Base-by-base conservation (phyloP, 2,888 invertebrate species). In the Ectemnius cavifrons region DNA sequence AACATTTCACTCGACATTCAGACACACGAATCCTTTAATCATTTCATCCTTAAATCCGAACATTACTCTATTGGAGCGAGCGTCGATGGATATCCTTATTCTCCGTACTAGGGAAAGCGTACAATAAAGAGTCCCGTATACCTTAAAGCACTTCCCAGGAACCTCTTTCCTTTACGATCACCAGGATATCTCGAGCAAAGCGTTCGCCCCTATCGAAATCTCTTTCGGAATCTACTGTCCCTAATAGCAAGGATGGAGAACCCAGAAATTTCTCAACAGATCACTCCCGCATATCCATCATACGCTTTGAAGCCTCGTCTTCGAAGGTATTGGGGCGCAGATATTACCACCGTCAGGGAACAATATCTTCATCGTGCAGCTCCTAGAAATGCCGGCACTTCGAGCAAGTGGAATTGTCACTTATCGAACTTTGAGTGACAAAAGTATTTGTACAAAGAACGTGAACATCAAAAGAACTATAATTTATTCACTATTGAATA, bases 61-160 rank as follows among this genome's bases (percentile, higher is more conserved):
- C 23, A 23, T 23, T 23, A 23, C 23, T 23, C 57, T 59, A 58
- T 14, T n/a, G 60, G 62, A 65, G 65, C 59, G 62, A 52, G 20
- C 58, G 49, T 37, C 45, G 52, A 63, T 45, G 63, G 49, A 16
- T 49, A 49, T 16, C 14, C 47, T 28, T n/a, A 56, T 56, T 18
- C 16, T 11, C 13, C 14, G 49, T 14, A 8, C 16, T 11, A 56
- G 37, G 47, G 20, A 37, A 28, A 3, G 14, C 11, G n/a, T 13
- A 18, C 18, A 27, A 46, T n/a, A 2, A 28, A 62, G 62, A 58
- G 61, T 20, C 28, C 57, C 28, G 23, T 46, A 49, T 46, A 45
- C 59, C 8, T 13, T 6, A 62, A 67, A 68, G 67, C 62, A 49
- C 60, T 67, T 62, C 62, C 18, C 57, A 4, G 37, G 8, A 37